Evolutionary conservation across 2,888 invertebrate genomes (phyloP).

Genomic region (Linnaemya tessellans): DNA sequence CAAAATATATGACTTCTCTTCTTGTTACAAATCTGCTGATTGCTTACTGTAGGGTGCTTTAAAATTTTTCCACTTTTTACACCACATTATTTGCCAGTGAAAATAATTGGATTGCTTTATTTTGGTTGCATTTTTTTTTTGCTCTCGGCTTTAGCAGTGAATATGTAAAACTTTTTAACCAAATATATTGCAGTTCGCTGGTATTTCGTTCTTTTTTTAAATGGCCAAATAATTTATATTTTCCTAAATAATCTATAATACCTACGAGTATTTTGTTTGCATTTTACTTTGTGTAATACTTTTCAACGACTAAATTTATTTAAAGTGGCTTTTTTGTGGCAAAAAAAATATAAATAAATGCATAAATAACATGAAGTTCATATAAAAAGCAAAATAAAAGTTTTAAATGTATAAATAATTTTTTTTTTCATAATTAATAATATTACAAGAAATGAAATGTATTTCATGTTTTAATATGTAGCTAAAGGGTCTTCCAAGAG

Average conservation of each 20-base stretch:
- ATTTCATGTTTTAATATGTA: no score
- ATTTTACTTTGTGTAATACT: conserved; percentile 8
- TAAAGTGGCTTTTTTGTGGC: background rate
- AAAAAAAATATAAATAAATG: background rate
- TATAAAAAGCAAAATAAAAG: background rate
- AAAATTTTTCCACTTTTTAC: background rate
- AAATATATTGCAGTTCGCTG: background rate
- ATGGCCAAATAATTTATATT: background rate
- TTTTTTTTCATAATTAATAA: no score
- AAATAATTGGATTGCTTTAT: conserved; percentile 47
- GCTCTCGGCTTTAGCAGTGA: background rate
- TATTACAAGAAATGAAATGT: no score
- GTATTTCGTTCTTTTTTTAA: background rate
- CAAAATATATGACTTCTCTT: no score
- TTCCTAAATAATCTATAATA: background rate
- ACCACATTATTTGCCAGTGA: conserved; percentile 37
- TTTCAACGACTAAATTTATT: background rate
- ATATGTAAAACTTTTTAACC: background rate
- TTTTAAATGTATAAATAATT: no score
- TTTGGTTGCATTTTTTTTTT: conserved; percentile 8
- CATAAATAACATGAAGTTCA: background rate
- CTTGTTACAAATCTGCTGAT: background rate
- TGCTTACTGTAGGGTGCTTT: background rate
- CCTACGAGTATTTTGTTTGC: background rate
- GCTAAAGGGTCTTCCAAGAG: no score